Conservation (phyloP, 2,797 vertebrate genomes). For the Xerus rutilus region DNA sequence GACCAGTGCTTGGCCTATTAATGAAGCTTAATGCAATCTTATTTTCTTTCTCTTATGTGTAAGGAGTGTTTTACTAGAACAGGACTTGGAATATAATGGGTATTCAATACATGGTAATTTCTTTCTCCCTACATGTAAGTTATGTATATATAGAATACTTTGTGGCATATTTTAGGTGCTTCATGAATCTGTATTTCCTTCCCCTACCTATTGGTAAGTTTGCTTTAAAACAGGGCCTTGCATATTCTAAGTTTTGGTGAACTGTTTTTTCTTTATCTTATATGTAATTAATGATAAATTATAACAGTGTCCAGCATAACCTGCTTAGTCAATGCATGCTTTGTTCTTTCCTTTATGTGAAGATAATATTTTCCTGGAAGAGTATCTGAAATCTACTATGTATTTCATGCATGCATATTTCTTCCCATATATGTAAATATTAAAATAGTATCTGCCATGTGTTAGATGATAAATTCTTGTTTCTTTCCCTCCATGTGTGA, state of each 20-base stretch:
- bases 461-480: neutral
- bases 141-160: neutral
- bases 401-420: neutral
- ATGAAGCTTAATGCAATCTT: neutral
- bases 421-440: neutral
- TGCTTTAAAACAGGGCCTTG: neutral
- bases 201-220: neutral
- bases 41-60: neutral
- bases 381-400: neutral
- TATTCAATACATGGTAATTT: neutral
- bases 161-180: neutral
- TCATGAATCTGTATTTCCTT: neutral
- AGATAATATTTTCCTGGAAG: neutral
- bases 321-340: neutral
- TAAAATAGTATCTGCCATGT: neutral
- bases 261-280: neutral
- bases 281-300: neutral
- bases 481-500: neutral
- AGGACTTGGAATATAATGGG: neutral
- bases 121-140: neutral
- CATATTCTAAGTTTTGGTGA: neutral
- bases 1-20: neutral
- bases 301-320: neutral
- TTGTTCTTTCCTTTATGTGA: neutral
- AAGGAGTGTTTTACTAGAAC: neutral